Base-by-base conservation (phyloP, 2,797 vertebrate genomes). In the Squalus acanthias region DNA sequence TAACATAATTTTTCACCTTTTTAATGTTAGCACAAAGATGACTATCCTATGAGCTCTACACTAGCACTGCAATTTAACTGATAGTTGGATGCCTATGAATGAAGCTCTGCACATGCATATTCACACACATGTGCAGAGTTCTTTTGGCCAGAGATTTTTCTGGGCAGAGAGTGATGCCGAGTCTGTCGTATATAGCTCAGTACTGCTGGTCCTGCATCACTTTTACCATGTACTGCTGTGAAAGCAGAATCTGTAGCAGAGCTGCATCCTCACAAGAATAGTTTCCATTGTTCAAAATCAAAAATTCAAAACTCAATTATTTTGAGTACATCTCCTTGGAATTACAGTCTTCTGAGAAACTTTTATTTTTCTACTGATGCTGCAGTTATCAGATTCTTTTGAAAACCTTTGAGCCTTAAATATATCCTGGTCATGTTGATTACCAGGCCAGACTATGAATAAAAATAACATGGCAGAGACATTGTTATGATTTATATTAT, bases 321-420 rank as follows among this genome's bases (percentile, higher is more conserved):
- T 69, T 39, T 69, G 1, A 91, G 26, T 60, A 4, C 53, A 22
- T 93, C 63, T 93, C 15, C 33, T 26, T 72, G 24, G 22, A 72
- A 57, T 50, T 95, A 24, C 17, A 69, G 17, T 95, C 39, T 70
- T 95, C 12, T 94, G n/a, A 50, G 9, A 46, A 70, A 70, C n/a
- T 13, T 65, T 95, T 70, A 70, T 95, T 50, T 24, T 39, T 46
- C 67, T 50, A 12, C 9, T 53, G 46, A 53, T 95, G 24, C 1
- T 74, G 26, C 39, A 29, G 39, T 22, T 92, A 67, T 70, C 67
- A 53, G 50, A 72, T 53, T 74, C 46, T 72, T 50, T 50, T 95
- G 69, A 26, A 53, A 95, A 74, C 50, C 69, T 72, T 95, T 72
- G 69, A 95, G 67, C 46, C 93, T 95, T 95, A 72, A 72, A 70